A percentile compares a stretch with the other conserved stretches of the same genome.
Conservation (phyloP, 2,113 vertebrate genomes). For the Todiramphus saurophagus region DNA sequence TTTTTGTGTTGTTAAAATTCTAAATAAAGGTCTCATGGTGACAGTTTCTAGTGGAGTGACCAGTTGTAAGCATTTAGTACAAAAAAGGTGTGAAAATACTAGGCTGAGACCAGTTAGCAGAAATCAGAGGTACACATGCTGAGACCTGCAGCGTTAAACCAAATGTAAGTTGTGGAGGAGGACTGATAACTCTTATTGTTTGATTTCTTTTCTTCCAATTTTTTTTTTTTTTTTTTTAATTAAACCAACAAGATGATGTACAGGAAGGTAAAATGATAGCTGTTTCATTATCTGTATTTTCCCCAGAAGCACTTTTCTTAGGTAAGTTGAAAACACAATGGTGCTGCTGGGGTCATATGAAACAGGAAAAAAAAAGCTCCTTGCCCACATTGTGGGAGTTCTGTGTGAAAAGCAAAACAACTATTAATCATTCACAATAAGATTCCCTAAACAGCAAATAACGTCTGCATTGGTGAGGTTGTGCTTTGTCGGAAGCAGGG, state of each 20-base stretch:
- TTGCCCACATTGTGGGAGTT: neutral
- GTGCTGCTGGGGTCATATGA: neutral
- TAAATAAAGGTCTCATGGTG: conserved; percentile 79
- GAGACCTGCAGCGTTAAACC: conserved; percentile 78
- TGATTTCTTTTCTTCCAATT: neutral
- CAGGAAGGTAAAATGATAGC: conserved; percentile 23
- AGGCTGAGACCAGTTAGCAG: conserved; percentile 85
- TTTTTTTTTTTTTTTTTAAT: neutral
- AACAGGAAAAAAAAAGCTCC: neutral
- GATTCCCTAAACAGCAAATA: neutral
- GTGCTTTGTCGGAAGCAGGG: neutral
- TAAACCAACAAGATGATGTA: neutral
- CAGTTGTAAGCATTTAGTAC: conserved; percentile 84
- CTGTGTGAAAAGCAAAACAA: neutral
- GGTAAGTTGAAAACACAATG: conserved; percentile 6
- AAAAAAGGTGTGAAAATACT: conserved; percentile 85
- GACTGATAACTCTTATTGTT: conserved; percentile 72
- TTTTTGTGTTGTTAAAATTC: conserved; percentile 83
- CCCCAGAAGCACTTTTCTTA: neutral
- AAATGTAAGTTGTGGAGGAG: conserved; percentile 75
- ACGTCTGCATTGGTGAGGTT: neutral
- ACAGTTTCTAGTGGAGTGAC: conserved; percentile 77
- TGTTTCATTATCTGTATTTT: conserved; percentile 51
- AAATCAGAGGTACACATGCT: conserved; percentile 84
- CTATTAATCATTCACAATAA: conserved; percentile 2